These are phyloP conservation scores for Danio albolineatus DNA, from an alignment of 2,797 vertebrate genomes.

Conservation along the genomic window DNA sequence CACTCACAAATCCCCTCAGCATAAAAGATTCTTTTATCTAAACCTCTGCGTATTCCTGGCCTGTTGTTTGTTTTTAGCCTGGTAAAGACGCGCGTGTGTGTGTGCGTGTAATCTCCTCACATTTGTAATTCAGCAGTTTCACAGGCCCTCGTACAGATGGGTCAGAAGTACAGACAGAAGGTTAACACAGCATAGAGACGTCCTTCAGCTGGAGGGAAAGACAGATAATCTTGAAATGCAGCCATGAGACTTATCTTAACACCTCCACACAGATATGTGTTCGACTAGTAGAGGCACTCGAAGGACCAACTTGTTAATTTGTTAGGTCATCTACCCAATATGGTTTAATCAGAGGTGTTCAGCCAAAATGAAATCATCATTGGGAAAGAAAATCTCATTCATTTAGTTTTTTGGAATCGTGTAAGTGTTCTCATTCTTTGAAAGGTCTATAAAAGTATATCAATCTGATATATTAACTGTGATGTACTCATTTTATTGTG, in stretches of 20 bases:
- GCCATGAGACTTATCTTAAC: constrained; percentile 62
- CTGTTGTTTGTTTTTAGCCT: constrained; percentile 57
- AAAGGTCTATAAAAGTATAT: background rate
- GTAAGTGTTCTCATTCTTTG: background rate
- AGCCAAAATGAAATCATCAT: background rate
- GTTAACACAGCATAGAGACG: no score
- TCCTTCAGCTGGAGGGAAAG: no score
- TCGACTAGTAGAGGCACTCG: background rate
- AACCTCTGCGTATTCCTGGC: constrained; percentile 58
- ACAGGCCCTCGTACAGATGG: constrained; percentile 47
- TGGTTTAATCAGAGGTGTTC: background rate
- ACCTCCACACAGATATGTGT: constrained; percentile 2
- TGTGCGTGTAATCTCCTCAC: constrained; percentile 63
- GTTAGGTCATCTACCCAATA: background rate
- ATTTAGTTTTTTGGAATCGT: background rate
- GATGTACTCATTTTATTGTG: no score
- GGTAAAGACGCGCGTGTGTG: constrained; percentile 37
- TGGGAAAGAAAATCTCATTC: background rate
- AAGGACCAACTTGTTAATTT: constrained; percentile 17
- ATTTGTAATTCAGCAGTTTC: constrained; percentile 59
- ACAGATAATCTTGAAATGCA: constrained; percentile 63
- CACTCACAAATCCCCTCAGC: constrained; percentile 56
- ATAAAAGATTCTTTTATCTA: constrained; percentile 51
- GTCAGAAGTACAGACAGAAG: constrained; percentile 9
- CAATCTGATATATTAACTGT: background rate